These are phyloP conservation scores for Felis chaus DNA, from an alignment of 2,113 vertebrate genomes.

Conservation along the genomic window DNA sequence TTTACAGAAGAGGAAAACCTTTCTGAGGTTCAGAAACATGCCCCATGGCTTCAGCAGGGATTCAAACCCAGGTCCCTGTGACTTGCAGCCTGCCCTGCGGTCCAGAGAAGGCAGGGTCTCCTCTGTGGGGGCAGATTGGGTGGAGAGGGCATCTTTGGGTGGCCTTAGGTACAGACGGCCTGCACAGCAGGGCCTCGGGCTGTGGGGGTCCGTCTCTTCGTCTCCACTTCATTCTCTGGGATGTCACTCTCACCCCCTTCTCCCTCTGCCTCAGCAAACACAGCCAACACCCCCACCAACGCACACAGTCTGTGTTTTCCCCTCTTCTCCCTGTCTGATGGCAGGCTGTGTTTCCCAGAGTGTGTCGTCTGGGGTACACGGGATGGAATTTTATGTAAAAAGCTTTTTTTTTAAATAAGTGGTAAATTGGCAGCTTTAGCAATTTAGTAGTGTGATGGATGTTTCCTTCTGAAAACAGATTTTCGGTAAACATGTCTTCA, in stretches of 20 bases:
- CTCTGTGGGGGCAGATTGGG: not conserved
- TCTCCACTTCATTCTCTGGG: not conserved
- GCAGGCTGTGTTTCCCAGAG: not conserved
- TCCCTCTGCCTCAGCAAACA: not conserved
- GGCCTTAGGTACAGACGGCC: not conserved
- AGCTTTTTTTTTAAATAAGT: not conserved
- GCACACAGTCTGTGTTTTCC: fast-evolving
- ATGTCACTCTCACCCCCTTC: not conserved
- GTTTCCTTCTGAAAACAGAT: not conserved
- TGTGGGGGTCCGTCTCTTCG: not conserved
- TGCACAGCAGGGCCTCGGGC: not conserved
- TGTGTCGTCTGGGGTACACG: not conserved
- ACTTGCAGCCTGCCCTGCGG: not conserved
- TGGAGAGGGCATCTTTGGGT: not conserved
- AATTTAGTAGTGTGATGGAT: not conserved
- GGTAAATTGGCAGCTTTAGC: not conserved
- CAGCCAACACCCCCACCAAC: not conserved
- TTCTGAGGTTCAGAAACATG: not conserved
- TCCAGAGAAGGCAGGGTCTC: not conserved
- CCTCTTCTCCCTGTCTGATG: not conserved
- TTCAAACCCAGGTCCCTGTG: not conserved
- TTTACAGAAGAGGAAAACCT: not conserved
- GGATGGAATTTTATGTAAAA: not conserved
- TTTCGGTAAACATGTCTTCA: not conserved
- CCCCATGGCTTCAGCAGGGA: not conserved